Evolutionary conservation across 2,797 vertebrate species (phyloP).

Genomic region (Toxotes lorentzi): DNA sequence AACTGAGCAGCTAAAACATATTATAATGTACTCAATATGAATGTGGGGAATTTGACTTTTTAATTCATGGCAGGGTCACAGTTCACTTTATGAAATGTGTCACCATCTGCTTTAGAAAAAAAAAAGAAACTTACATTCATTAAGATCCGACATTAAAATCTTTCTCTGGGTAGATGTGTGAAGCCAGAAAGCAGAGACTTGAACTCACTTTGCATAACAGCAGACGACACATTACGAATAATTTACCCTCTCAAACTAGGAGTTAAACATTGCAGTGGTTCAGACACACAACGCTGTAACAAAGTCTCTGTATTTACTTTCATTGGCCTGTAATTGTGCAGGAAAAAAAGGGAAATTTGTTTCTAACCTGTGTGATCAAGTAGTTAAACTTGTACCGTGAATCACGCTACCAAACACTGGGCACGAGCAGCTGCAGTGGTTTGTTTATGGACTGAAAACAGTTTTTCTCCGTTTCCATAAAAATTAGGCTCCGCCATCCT

Average conservation of each 20-base stretch:
- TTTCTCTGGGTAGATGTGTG: not conserved
- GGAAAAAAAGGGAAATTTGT: constrained; percentile 14
- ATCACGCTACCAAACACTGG: constrained; percentile 27
- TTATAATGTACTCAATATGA: not conserved
- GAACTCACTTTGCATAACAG: constrained; percentile 59
- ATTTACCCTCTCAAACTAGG: constrained; percentile 31
- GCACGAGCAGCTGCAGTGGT: constrained; percentile 48
- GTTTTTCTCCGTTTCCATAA: constrained; percentile 64
- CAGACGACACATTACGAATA: constrained; percentile 55
- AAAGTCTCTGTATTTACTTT: constrained; percentile 40
- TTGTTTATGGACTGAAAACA: constrained; percentile 74
- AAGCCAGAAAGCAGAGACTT: constrained; percentile 35
- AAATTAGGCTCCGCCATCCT: constrained; percentile 35
- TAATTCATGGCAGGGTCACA: not conserved
- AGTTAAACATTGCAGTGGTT: constrained; percentile 25
- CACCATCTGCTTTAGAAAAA: not conserved
- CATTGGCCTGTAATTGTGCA: constrained; percentile 15
- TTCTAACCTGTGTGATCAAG: constrained; percentile 43
- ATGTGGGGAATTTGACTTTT: constrained; percentile 19
- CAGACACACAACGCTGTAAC: constrained; percentile 33
- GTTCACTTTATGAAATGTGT: not conserved
- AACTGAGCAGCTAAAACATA: not conserved
- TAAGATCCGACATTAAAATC: constrained; percentile 2
- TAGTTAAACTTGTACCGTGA: constrained; percentile 31
- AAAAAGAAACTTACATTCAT: not conserved